Conservation (phyloP, 2,888 invertebrate genomes). For the Troides aeacus region DNA sequence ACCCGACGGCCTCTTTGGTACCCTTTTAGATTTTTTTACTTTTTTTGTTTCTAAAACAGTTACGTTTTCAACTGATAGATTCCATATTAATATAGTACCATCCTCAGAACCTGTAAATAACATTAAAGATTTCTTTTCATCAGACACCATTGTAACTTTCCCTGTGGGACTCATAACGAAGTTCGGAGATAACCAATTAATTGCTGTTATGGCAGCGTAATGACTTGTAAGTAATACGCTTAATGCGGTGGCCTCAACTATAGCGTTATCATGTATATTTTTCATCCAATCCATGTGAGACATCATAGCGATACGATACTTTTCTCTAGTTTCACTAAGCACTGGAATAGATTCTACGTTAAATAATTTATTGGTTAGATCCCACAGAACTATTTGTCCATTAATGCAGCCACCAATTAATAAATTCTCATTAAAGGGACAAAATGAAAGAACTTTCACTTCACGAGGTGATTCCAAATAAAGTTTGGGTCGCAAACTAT, state of each 20-base stretch:
- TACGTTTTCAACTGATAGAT: slow-evolving; percentile 78
- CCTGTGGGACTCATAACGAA: slow-evolving; percentile 82
- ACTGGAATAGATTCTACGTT: slow-evolving; percentile 82
- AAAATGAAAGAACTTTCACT: slow-evolving; percentile 83
- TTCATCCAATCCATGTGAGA: slow-evolving; percentile 86
- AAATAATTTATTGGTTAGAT: slow-evolving; percentile 82
- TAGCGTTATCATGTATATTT: slow-evolving; percentile 77
- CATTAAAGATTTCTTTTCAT: slow-evolving; percentile 73
- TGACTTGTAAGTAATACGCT: slow-evolving; percentile 83
- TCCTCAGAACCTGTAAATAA: slow-evolving; percentile 84
- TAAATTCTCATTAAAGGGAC: slow-evolving; percentile 84
- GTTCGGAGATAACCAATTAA: slow-evolving; percentile 85
- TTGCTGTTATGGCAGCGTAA: slow-evolving; percentile 81
- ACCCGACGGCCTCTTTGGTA: slow-evolving; percentile 77
- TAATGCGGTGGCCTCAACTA: slow-evolving; percentile 80
- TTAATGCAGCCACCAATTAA: slow-evolving; percentile 86
- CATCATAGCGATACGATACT: slow-evolving; percentile 81
- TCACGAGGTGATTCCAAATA: slow-evolving; percentile 84
- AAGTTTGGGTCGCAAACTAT: slow-evolving; percentile 84
- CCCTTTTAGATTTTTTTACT: slow-evolving; percentile 68
- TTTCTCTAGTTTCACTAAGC: slow-evolving; percentile 81
- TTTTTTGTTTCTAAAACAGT: slow-evolving; percentile 56
- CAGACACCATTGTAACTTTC: slow-evolving; percentile 54
- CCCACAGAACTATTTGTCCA: slow-evolving; percentile 87
- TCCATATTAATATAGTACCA: slow-evolving; percentile 86